These are phyloP conservation scores for Macaca fascicularis DNA, from an alignment of 2,113 vertebrate genomes.

Conservation along the genomic window DNA sequence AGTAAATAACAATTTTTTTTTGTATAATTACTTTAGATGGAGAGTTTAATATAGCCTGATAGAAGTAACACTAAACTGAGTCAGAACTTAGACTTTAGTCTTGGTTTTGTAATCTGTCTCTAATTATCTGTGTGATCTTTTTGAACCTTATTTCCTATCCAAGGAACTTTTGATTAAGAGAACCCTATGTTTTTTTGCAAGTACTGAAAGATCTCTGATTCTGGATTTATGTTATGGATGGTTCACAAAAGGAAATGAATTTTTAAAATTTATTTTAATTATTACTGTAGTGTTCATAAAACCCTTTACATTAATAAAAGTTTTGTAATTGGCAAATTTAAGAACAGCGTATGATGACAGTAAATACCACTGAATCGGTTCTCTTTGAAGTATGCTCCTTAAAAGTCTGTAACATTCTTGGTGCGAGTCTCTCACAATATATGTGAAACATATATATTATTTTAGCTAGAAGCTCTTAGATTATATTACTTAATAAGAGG, in stretches of 20 bases:
- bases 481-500: neutral
- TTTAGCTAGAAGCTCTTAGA: neutral
- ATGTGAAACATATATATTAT: neutral
- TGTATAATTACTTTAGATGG: neutral
- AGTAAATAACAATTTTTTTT: neutral
- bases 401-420: neutral
- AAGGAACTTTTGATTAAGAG: neutral
- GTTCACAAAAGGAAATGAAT: neutral
- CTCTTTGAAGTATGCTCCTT: neutral
- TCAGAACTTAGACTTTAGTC: neutral
- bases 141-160: neutral
- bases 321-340: neutral
- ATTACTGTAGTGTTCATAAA: neutral
- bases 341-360: neutral
- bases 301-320: neutral
- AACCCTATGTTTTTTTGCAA: neutral
- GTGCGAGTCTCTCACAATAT: neutral
- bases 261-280: constrained; percentile 30
- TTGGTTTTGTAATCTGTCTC: neutral
- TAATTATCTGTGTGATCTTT: neutral
- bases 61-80: neutral
- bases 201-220: neutral
- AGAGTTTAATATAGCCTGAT: neutral
- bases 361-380: neutral
- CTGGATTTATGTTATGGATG: neutral